Conservation (phyloP, 2,113 vertebrate species). For the Zapornia atra region DNA sequence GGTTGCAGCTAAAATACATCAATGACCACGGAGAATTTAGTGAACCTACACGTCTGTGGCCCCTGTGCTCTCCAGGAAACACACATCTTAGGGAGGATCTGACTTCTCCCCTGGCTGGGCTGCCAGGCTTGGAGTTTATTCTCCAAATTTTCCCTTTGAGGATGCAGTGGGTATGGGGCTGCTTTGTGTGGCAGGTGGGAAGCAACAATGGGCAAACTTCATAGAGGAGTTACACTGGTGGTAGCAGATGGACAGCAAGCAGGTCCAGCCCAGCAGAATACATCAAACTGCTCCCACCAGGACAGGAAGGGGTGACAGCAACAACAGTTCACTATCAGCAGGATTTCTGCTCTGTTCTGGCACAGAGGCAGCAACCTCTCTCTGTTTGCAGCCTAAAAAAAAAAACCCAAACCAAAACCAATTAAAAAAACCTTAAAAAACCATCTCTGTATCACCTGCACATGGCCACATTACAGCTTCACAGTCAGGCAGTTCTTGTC, state of each 20-base stretch:
- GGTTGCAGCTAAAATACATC: neutral
- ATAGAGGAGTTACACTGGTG: neutral
- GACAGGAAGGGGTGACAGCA: neutral
- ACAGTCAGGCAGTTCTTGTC: neutral
- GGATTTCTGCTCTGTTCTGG: neutral
- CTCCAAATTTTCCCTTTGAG: neutral
- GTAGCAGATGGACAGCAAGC: rapidly evolving
- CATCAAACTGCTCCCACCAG: neutral
- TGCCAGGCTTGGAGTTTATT: neutral
- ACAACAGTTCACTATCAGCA: neutral
- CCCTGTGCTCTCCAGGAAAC: neutral
- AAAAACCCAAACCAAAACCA: too few species aligned
- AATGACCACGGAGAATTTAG: neutral
- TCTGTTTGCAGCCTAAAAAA: neutral
- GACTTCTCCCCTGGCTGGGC: neutral
- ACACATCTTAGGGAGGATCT: neutral
- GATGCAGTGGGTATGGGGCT: neutral
- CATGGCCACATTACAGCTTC: neutral
- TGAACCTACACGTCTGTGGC: rapidly evolving
- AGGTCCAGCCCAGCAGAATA: neutral
- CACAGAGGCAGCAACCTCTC: neutral
- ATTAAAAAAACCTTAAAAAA: too few species aligned
- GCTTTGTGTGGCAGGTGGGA: neutral
- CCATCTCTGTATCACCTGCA: neutral
- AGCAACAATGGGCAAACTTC: neutral